Evolutionary conservation across 2,888 invertebrate genomes (phyloP).

Genomic region (Exocentrus adspersus): DNA sequence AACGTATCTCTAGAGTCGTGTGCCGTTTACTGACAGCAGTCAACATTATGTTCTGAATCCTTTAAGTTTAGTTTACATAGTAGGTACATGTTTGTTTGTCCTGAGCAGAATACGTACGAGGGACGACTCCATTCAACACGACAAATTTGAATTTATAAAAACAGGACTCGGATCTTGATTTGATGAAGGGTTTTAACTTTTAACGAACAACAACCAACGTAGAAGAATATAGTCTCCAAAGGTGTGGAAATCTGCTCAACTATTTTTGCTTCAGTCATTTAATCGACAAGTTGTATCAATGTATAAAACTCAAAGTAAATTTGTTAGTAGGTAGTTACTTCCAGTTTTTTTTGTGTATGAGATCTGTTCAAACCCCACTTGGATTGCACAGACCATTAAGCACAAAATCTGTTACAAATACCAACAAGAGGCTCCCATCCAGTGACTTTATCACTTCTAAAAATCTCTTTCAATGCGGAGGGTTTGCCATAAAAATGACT

Average conservation of each 20-base stretch:
- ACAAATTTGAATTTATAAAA: slow-evolving; percentile 1
- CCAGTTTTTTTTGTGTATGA: no score
- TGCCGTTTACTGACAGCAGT: slow-evolving; percentile 11
- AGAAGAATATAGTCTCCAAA: no score
- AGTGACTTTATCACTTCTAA: slow-evolving; percentile 45
- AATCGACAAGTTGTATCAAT: no score
- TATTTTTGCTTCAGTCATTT: no score
- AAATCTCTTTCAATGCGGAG: slow-evolving; percentile 44
- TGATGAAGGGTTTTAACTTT: not conserved
- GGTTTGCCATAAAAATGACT: slow-evolving; percentile 51
- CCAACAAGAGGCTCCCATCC: slow-evolving; percentile 37
- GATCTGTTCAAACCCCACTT: not conserved
- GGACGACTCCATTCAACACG: not conserved
- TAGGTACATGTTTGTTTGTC: slow-evolving; percentile 9
- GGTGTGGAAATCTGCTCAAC: no score
- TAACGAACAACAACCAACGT: no score
- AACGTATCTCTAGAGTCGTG: slow-evolving; percentile 6
- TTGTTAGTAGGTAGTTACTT: no score
- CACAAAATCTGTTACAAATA: slow-evolving; percentile 34
- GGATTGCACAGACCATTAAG: slow-evolving; percentile 35
- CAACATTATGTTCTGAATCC: slow-evolving; percentile 15
- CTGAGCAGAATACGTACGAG: not conserved
- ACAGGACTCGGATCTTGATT: not conserved
- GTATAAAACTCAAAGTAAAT: no score
- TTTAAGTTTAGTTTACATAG: slow-evolving; percentile 1